These are phyloP conservation scores for Apistogramma diplotaenia DNA, from an alignment of 2,113 vertebrate species.

Conservation along the genomic window DNA sequence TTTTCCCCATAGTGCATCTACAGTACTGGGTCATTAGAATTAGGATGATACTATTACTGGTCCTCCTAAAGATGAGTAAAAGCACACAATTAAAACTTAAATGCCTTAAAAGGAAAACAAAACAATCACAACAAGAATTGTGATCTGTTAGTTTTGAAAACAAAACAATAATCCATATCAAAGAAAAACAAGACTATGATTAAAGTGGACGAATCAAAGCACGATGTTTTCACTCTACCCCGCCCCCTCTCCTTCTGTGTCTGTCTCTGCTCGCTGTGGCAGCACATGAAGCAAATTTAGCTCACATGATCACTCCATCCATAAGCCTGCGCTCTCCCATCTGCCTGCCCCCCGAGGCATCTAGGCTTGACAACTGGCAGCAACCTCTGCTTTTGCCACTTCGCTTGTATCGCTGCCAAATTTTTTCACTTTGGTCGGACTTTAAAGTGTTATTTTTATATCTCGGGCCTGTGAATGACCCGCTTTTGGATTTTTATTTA, in stretches of 20 bases:
- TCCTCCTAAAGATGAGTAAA: not conserved
- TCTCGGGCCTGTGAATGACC: not conserved
- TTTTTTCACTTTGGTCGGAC: not conserved
- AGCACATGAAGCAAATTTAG: constrained; percentile 42
- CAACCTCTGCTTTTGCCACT: constrained; percentile 38
- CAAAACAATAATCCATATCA: not conserved
- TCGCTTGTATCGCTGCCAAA: constrained; percentile 9
- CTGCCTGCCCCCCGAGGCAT: constrained; percentile 40
- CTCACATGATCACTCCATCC: constrained; percentile 43
- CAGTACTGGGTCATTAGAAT: no score
- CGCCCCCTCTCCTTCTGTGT: constrained; percentile 6
- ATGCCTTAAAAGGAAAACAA: no score
- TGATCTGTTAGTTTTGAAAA: not conserved
- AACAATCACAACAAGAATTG: no score
- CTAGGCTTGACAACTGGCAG: constrained; percentile 27
- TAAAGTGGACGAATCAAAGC: not conserved
- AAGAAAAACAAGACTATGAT: not conserved
- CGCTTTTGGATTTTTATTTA: not conserved
- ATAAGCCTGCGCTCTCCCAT: constrained; percentile 47
- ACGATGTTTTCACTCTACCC: not conserved
- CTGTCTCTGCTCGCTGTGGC: constrained; percentile 9
- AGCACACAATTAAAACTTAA: no score
- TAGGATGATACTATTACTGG: no score
- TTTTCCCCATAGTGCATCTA: no score
- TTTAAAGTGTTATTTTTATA: not conserved